phyloP scores from a whole-genome alignment of 2,888 invertebrate species.

The Cremastinae sp. region DNA sequence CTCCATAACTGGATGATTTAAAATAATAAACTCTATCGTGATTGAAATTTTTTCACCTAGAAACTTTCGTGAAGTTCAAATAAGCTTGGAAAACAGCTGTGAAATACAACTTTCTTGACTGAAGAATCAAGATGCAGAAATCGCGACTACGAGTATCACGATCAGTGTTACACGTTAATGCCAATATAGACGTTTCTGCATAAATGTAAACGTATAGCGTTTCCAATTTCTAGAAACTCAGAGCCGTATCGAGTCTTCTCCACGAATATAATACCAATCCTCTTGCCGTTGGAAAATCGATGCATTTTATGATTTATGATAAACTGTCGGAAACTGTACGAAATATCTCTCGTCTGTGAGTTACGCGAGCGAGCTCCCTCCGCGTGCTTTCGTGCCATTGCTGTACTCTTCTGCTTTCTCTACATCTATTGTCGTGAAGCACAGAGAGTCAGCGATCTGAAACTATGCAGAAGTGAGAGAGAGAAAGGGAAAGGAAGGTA shows the following conservation, averaged over 20 bases:
- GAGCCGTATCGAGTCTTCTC: conserved; percentile 2
- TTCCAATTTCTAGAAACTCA: conserved; percentile 5
- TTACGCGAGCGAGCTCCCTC: conserved; percentile 29
- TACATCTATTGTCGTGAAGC: conserved; percentile 35
- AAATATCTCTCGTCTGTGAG: conserved; percentile 48
- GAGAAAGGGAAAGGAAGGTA: conserved; percentile 37
- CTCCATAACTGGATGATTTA: conserved; percentile 47
- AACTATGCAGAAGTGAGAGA: conserved; percentile 14
- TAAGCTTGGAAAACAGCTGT: no score
- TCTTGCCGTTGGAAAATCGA: conserved; percentile 5
- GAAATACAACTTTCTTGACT: conserved; percentile 5
- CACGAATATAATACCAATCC: conserved; percentile 1
- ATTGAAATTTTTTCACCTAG: no score
- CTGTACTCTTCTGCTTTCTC: conserved; percentile 38
- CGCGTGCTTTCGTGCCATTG: conserved; percentile 6
- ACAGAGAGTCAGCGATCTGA: conserved; percentile 34
- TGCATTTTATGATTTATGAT: conserved; percentile 46
- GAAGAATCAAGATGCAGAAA: conserved; percentile 15
- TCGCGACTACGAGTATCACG: conserved; percentile 47
- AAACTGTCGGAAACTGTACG: conserved; percentile 44
- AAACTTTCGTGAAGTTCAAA: no score
- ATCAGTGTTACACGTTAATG: conserved; percentile 41
- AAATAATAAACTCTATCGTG: neutral
- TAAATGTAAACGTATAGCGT: conserved; percentile 1
- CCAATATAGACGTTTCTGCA: conserved; percentile 5